These are phyloP conservation scores for Ostrea edulis DNA, from an alignment of 1,140 invertebrate species.

Conservation along the genomic window DNA sequence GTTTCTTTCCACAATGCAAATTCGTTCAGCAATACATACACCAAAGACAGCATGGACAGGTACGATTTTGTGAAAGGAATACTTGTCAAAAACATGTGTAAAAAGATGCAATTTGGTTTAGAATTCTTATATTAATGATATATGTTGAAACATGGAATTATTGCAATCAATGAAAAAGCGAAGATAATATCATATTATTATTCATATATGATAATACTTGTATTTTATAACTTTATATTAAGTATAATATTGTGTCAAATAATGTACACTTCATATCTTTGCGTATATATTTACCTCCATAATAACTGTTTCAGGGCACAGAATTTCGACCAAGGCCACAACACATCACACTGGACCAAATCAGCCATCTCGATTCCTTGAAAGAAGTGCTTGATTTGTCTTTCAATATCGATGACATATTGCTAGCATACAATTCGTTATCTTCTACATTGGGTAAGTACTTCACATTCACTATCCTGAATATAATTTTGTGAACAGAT, in stretches of 20 bases:
- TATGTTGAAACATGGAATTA: too few relatives aligned
- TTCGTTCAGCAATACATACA: neutral
- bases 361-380: neutral
- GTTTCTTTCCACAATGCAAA: neutral
- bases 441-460: neutral
- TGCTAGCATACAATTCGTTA: neutral
- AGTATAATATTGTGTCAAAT: neutral
- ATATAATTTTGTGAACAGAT: neutral
- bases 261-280: neutral
- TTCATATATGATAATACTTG: too few relatives aligned
- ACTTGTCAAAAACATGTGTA: too few relatives aligned
- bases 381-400: neutral
- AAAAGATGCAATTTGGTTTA: too few relatives aligned
- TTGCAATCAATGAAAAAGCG: too few relatives aligned
- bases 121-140: too few relatives aligned
- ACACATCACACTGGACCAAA: neutral
- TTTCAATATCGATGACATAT: neutral
- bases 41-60: neutral
- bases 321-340: neutral
- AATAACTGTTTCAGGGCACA: neutral
- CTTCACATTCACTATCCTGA: neutral
- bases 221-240: neutral
- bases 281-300: neutral
- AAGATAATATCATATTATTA: too few relatives aligned
- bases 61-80: neutral